phyloP scores from a whole-genome alignment of 2,888 invertebrate species.

The Raillietiella orientalis region DNA sequence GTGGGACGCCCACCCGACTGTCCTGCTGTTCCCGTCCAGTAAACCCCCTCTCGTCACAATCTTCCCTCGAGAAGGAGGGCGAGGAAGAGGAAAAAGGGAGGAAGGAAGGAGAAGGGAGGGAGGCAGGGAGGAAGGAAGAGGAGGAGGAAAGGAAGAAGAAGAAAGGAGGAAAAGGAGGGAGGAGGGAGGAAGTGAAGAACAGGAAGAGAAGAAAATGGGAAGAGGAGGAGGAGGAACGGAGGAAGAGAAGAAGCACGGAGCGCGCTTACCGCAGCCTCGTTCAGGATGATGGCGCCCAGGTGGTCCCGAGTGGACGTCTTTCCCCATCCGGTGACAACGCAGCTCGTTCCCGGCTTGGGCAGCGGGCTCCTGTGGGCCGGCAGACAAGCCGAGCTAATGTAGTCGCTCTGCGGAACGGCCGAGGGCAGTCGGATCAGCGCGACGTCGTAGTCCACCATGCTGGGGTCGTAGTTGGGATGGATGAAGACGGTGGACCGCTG shows the following conservation, averaged over 20 bases:
- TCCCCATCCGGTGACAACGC: slow-evolving; percentile 77
- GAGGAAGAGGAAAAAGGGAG: too few species aligned
- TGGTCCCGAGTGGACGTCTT: slow-evolving; percentile 38
- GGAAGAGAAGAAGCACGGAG: neutral
- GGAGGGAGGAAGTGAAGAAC: too few species aligned
- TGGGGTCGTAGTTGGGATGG: slow-evolving; percentile 54
- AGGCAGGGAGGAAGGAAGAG: too few species aligned
- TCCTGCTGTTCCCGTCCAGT: too few species aligned
- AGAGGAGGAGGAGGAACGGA: too few species aligned
- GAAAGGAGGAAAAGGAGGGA: too few species aligned
- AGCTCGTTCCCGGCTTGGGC: slow-evolving; percentile 25
- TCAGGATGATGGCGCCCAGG: slow-evolving; percentile 45
- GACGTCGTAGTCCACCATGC: slow-evolving; percentile 72
- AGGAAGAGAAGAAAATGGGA: too few species aligned
- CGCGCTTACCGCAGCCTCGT: slow-evolving; percentile 40
- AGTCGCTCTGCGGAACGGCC: slow-evolving; percentile 10
- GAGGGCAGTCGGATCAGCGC: slow-evolving; percentile 35
- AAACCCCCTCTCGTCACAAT: too few species aligned
- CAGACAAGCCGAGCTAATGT: slow-evolving; percentile 31
- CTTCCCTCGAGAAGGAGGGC: too few species aligned
- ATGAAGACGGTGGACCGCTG: slow-evolving; percentile 29
- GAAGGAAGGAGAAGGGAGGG: too few species aligned
- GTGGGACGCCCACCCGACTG: too few species aligned
- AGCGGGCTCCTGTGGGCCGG: slow-evolving; percentile 33
- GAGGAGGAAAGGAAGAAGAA: too few species aligned